phyloP scores from a whole-genome alignment of 2,797 vertebrate species.

The Chanos chanos region DNA sequence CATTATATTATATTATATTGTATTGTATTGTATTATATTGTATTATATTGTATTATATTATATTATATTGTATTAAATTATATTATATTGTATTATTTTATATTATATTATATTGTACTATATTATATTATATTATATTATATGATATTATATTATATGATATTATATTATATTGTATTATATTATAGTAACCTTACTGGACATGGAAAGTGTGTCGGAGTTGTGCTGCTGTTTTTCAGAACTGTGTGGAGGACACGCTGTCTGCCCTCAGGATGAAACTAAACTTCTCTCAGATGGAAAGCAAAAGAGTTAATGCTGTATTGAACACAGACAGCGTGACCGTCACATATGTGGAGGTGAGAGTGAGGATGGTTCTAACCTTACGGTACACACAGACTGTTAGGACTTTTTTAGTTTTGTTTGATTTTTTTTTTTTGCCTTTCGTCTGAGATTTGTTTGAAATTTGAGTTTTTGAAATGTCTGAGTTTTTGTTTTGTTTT shows the following conservation, averaged over 20 bases:
- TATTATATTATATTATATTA: no score
- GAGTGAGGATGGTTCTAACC: no score
- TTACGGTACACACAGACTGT: background rate
- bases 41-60: no score
- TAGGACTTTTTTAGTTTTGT: no score
- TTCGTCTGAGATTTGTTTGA: no score
- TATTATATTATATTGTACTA: background rate
- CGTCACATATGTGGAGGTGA: constrained; percentile 18
- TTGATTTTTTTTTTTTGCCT: no score
- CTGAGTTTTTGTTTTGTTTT: no score
- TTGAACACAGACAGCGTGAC: constrained; percentile 31
- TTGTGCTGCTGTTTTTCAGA: constrained; percentile 24
- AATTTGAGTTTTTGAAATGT: no score
- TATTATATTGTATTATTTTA: background rate
- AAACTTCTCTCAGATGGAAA: constrained; percentile 18
- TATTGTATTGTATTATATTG: no score
- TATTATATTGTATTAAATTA: no score
- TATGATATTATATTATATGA: background rate
- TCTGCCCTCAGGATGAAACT: constrained; percentile 26
- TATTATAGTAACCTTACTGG: background rate
- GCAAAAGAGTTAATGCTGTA: background rate
- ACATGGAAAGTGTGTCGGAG: no score
- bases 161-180: background rate
- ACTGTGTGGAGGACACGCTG: constrained; percentile 12
- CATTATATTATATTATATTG: background rate